A percentile compares a stretch with the other conserved stretches of the same genome.
phyloP scores from a whole-genome alignment of 2,113 vertebrate species.

The Catharus minimus region DNA sequence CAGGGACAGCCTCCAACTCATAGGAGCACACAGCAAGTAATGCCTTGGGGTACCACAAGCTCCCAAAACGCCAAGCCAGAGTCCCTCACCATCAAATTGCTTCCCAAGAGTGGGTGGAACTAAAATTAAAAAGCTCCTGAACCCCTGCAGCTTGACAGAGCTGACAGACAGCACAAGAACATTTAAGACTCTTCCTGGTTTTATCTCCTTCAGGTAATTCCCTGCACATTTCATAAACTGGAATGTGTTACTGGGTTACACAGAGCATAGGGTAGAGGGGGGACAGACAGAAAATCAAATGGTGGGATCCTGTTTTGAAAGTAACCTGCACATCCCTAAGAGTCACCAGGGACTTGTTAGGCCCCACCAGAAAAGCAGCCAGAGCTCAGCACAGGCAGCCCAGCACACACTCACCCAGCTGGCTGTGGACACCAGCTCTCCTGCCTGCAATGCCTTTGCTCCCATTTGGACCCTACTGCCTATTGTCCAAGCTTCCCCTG shows the following conservation, averaged over 20 bases:
- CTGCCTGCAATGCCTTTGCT: background rate
- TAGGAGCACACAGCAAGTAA: background rate
- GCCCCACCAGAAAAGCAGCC: background rate
- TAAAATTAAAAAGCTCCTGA: background rate
- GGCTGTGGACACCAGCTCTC: background rate
- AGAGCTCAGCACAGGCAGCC: background rate
- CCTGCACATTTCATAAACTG: background rate
- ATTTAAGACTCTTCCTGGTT: background rate
- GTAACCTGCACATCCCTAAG: background rate
- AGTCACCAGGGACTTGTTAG: background rate
- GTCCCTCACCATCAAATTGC: background rate
- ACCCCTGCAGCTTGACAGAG: background rate
- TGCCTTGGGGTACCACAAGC: background rate
- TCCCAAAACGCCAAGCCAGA: background rate
- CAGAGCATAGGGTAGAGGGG: background rate
- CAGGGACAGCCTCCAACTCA: background rate
- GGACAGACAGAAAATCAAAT: background rate
- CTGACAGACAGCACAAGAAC: background rate
- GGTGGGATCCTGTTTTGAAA: background rate
- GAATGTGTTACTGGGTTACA: rapidly evolving
- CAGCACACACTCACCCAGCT: background rate
- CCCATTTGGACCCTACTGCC: background rate
- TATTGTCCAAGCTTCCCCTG: background rate
- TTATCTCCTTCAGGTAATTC: background rate
- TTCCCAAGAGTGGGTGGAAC: background rate